Evolutionary conservation across 2,888 invertebrate species (phyloP).

Genomic region (Cryptocephalus primarius): DNA sequence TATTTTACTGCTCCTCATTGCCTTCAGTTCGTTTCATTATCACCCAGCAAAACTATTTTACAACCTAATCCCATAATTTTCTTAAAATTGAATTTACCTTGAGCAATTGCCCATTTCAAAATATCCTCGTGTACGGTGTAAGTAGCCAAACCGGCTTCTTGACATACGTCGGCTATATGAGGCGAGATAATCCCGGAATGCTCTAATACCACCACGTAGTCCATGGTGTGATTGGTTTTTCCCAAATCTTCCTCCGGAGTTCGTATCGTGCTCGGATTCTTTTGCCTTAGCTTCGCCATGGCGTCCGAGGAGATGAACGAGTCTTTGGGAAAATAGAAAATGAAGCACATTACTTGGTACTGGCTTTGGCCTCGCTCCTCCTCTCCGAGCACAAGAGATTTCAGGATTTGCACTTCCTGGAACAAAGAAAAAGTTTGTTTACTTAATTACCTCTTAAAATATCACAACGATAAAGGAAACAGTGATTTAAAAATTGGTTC

Average conservation of each 20-base stretch:
- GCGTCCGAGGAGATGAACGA: slow-evolving; percentile 95
- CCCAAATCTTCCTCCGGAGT: slow-evolving; percentile 83
- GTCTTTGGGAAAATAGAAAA: slow-evolving; percentile 79
- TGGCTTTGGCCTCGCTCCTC: slow-evolving; percentile 85
- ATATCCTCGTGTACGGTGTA: slow-evolving; percentile 71
- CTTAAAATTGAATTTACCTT: slow-evolving; percentile 43
- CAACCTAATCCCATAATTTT: too few relatives aligned
- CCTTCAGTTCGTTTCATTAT: too few relatives aligned
- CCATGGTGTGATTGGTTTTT: slow-evolving; percentile 72
- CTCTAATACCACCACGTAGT: slow-evolving; percentile 64
- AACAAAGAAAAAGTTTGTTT: slow-evolving; percentile 20
- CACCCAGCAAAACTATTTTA: too few relatives aligned
- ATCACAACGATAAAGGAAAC: too few relatives aligned
- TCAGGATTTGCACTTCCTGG: slow-evolving; percentile 87
- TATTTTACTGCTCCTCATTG: too few relatives aligned
- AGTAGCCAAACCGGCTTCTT: slow-evolving; percentile 63
- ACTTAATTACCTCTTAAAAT: too few relatives aligned
- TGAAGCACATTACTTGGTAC: slow-evolving; percentile 84
- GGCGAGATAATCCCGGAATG: slow-evolving; percentile 59
- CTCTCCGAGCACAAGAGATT: slow-evolving; percentile 79
- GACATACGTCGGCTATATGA: slow-evolving; percentile 65
- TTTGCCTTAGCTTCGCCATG: slow-evolving; percentile 90
- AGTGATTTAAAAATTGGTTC: too few relatives aligned
- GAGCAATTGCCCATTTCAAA: slow-evolving; percentile 65
- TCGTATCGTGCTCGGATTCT: slow-evolving; percentile 35